A percentile compares a stretch with the other conserved stretches of the same genome.
These are phyloP conservation scores for Hemibagrus guttatus DNA, from an alignment of 2,797 vertebrate species.

Conservation along the genomic window DNA sequence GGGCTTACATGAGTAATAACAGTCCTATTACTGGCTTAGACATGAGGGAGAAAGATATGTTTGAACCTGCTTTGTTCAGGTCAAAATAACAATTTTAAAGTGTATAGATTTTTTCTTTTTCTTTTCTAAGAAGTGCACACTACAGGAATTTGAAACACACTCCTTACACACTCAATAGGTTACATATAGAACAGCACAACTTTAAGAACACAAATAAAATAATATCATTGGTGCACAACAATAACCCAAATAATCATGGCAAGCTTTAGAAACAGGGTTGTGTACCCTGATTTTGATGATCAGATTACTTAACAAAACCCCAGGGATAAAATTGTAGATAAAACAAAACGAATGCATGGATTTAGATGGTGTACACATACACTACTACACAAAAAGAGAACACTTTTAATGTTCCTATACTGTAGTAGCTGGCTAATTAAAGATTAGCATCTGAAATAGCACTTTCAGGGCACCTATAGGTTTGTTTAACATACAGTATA, in stretches of 20 bases:
- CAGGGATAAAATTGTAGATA: background rate
- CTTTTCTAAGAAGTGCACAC: slow-evolving; percentile 16
- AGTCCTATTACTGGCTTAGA: slow-evolving; percentile 12
- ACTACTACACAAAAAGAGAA: background rate
- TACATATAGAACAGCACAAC: slow-evolving; percentile 49
- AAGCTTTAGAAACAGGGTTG: slow-evolving; percentile 12
- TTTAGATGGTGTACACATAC: background rate
- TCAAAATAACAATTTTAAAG: slow-evolving; percentile 14
- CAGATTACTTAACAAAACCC: background rate
- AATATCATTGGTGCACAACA: slow-evolving; percentile 13
- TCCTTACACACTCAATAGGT: slow-evolving; percentile 33
- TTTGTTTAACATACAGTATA: background rate
- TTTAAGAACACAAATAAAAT: slow-evolving; percentile 48
- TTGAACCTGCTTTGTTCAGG: background rate
- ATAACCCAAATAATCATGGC: slow-evolving; percentile 19
- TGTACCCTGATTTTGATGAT: background rate
- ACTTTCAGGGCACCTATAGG: background rate
- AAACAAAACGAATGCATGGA: background rate
- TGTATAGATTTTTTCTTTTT: background rate
- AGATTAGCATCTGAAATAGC: background rate
- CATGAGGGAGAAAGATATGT: background rate
- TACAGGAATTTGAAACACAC: slow-evolving; percentile 30
- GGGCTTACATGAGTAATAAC: slow-evolving; percentile 27
- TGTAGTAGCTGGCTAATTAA: slow-evolving; percentile 1
- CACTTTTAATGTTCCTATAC: background rate